Conservation (phyloP, 2,797 vertebrate genomes). For the Lagorchestes hirsutus region DNA sequence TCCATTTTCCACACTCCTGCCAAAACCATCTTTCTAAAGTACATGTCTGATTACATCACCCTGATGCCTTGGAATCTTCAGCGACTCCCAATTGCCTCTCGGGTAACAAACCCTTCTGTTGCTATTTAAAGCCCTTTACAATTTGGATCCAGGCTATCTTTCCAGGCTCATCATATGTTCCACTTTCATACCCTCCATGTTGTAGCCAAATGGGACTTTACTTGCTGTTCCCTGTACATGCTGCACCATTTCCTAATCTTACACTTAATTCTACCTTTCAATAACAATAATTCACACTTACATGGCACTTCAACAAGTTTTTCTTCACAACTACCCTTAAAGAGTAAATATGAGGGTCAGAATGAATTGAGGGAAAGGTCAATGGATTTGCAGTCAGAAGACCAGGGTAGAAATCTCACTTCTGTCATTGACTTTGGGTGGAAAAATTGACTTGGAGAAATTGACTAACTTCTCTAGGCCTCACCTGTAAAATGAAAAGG, state of each 20-base stretch:
- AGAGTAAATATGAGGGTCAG: neutral
- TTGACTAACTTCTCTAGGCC: neutral
- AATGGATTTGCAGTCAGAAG: neutral
- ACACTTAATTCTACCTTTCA: neutral
- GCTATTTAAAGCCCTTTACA: neutral
- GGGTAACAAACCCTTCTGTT: neutral
- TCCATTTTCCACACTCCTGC: neutral
- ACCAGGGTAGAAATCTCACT: neutral
- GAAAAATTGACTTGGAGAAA: neutral
- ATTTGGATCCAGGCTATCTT: neutral
- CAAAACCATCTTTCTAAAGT: neutral
- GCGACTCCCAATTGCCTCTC: neutral
- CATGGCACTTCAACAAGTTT: neutral
- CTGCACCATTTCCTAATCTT: neutral
- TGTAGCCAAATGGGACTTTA: neutral
- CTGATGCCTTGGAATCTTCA: neutral
- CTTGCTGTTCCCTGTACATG: neutral
- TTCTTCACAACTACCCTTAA: neutral
- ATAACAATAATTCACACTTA: neutral
- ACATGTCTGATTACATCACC: neutral
- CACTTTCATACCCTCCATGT: neutral
- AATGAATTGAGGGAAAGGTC: neutral
- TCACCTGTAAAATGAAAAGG: neutral
- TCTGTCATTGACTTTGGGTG: neutral
- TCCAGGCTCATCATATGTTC: neutral